Base-by-base conservation (phyloP, 2,113 vertebrate genomes). In the Emydura subglobosa region DNA sequence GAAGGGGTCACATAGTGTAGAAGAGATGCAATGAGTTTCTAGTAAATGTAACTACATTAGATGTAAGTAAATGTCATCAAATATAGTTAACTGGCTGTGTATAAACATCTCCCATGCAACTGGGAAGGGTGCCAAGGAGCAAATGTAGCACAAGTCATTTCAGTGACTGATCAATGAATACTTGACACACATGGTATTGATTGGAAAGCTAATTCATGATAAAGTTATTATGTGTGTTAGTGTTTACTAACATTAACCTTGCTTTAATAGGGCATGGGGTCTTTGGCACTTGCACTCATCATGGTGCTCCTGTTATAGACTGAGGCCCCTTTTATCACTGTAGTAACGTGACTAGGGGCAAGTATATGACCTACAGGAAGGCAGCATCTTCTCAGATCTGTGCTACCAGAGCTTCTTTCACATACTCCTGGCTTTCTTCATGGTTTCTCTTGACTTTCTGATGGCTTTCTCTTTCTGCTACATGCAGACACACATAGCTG, bases 301-400 rank as follows among this genome's bases (percentile, higher is more conserved):
- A 7, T 53, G 14, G 12, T 22, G 17, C 74, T 80, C 39, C 22
- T 72, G 17, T 44, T 79, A n/a, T 68, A 22, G 13, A 44, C 47
- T 44, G 2, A 10, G 1, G 3, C 84, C 87, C 54, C 76, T 55
- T 47, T 39, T 82, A 85, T 72, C 3, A 34, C 1, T 34, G 29
- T n/a, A 17, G 1, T 44, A 53, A 27, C n/a, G 50, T 16, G 11
- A 82, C 9, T 85, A 87, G 55, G 10, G 55, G 51, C 7, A 79
- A 16, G 6, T 16, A 19, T 0, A 1, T 24, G 13, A 84, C 27
- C 54, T 1, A 10, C 0, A 1, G 50, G 81, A 88, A 90, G 44
- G 5, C 2, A 2, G 42, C 74, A 7, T 44, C 74, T 11, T 29
- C 42, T 78, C 74, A 78, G 24, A 27, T 11, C 10, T 78, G 7